Conservation (phyloP, 2,113 vertebrate genomes). For the Gorsachius goisagi region DNA sequence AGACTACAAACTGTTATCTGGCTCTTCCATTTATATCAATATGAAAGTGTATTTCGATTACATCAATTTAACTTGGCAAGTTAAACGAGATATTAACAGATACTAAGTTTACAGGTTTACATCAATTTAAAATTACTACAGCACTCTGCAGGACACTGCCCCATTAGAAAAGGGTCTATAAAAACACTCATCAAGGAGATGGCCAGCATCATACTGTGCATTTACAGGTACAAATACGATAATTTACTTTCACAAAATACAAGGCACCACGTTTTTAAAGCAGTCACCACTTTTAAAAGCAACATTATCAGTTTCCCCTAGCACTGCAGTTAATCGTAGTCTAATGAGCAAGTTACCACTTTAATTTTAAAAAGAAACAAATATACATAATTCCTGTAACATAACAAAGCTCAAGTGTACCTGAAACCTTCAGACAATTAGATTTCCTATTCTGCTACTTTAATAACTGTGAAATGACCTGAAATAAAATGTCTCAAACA, state of each 20-base stretch:
- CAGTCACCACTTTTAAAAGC: neutral
- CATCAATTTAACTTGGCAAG: neutral
- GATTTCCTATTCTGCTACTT: neutral
- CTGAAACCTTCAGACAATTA: neutral
- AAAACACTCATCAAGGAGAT: neutral
- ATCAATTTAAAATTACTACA: neutral
- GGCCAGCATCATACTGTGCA: neutral
- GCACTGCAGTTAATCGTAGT: fast-evolving
- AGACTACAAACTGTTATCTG: neutral
- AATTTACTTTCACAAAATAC: neutral
- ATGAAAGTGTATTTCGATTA: neutral
- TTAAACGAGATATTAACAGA: neutral
- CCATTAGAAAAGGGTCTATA: neutral
- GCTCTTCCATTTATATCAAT: neutral
- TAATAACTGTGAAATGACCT: neutral
- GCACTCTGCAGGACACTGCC: neutral
- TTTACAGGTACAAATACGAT: neutral
- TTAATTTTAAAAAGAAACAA: neutral
- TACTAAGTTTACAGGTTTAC: neutral
- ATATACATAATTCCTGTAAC: neutral
- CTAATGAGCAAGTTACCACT: neutral
- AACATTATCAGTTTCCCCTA: neutral
- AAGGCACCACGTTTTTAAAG: neutral
- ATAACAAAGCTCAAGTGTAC: neutral
- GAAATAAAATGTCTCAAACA: neutral